Evolutionary conservation across 2,888 invertebrate species (phyloP), one percentile per base, ranked within the genome.

Genomic region (Nebria salina): DNA sequence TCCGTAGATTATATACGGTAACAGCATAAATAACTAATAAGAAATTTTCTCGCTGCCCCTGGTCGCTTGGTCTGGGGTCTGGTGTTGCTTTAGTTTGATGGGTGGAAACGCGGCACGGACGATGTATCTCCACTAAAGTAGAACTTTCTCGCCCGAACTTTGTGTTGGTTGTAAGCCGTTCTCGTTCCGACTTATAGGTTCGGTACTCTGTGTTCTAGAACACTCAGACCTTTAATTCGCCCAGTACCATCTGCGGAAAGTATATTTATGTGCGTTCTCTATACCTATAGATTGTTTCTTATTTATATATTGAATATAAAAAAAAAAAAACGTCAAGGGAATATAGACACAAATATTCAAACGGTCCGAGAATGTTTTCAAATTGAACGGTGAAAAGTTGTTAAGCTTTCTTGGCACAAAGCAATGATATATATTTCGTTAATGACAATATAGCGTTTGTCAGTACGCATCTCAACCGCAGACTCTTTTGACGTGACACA

Each of bases 1-100:
- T 70, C 77, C 25, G 25, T 34, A 72, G 77, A 77, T 77, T 77
- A 77, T 77, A 77, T 77, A 70, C 72, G 68, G 77, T 64, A 77
- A 77, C 77, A 77, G 72, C 77, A 77, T 77, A 77, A 77, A 77
- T 77, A 77, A 77, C 77, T 77, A 77, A 77, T 77, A 77, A 70
- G 77, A 77, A 77, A 77, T 77, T 72, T 77, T 34, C 25, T 72
- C 34, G 72, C 72, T n/a, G 54, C 75, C 64, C 64, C 75, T 54
- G 20, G 5, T 26, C 54, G 54, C 64, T 43, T 25, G n/a, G 26
- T 65, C 42, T 25, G 68, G 8, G 26, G 68, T 20, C 20, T 42
- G 26, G 42, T 43, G 54, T 20, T 73, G 73, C 73, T 73, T 73
- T 73, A 54, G 54, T 8, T 54, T 13, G 54, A 54, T 13, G 54